Evolutionary conservation across 2,113 vertebrate genomes (phyloP), one percentile per base, ranked within the genome.

Genomic region (Benitochromis conjunctus): DNA sequence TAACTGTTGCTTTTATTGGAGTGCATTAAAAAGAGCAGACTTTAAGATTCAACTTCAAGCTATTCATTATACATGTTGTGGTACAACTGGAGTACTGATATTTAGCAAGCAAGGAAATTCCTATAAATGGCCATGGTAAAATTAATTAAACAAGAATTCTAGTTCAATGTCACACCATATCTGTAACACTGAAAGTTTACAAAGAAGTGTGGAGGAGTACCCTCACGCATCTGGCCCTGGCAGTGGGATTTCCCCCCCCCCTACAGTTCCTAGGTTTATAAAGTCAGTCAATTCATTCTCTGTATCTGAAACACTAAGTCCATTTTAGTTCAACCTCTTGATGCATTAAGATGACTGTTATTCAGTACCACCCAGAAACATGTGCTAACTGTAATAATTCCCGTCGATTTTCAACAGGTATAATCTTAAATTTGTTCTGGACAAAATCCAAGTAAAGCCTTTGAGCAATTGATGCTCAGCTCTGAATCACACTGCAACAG

Each of bases 381-480:
- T 55, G 80, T 79, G 60, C 11, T 83, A 88, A 11, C 62, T 66
- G 77, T 79, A 79, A 83, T 90, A 81, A 86, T 53, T 82, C 11
- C n/a, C 5, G 6, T 53, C 26, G 5, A 91, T 89, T 80, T 82
- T 41, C 46, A 16, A 83, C 60, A 82, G 79, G 87, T 83, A 54
- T 21, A 55, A 14, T 34, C 9, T 87, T n/a, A 77, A 55, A 41
- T 82, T 88, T 48, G 82, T 58, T 69, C 81, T 90, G 90, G 76
- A 83, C 48, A 88, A 78, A 93, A 81, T 88, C 82, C 88, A 78
- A 81, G 38, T 48, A 71, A 31, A 89, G 86, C 76, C 69, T 81
- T 34, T 53, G 19, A 79, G 82, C 51, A 48, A 41, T 16, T 82
- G 86, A 86, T 57, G 10, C 57, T 56, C 60, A 62, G 38, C 86